Evolutionary conservation across 2,888 invertebrate genomes (phyloP).

Genomic region (Augochlorella aurata): DNA sequence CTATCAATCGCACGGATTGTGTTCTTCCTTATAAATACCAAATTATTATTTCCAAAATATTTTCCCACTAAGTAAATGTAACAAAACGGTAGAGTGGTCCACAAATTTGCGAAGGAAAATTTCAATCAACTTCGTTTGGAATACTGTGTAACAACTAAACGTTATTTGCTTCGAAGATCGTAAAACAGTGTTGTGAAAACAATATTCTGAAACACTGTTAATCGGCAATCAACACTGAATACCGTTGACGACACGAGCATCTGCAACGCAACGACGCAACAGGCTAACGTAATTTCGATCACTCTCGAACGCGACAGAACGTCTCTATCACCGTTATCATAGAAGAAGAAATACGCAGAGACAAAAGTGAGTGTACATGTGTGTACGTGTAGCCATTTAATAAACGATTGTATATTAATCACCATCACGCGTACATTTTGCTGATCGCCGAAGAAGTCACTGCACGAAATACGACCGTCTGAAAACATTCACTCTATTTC

Average conservation of each 20-base stretch:
- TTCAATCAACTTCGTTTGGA: neutral
- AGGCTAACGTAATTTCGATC: constrained; percentile 40
- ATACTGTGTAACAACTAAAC: neutral
- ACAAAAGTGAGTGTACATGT: neutral
- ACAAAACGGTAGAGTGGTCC: too few relatives aligned
- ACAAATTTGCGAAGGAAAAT: neutral
- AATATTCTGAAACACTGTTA: too few relatives aligned
- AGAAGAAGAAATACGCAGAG: neutral
- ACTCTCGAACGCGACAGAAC: neutral
- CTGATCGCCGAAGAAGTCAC: constrained; percentile 66
- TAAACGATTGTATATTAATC: constrained; percentile 42
- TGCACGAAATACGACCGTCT: constrained; percentile 67
- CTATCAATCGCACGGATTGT: neutral
- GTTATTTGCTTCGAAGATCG: neutral
- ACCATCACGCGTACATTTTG: constrained; percentile 68
- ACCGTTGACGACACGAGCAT: constrained; percentile 25
- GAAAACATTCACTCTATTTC: constrained; percentile 67
- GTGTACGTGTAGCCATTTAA: neutral
- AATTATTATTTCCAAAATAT: neutral
- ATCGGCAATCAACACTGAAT: neutral
- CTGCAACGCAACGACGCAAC: constrained; percentile 41
- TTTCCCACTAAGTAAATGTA: neutral
- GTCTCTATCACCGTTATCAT: neutral
- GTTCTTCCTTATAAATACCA: neutral
- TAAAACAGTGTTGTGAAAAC: neutral